phyloP scores from a whole-genome alignment of 2,113 vertebrate species.

The Sterrhoptilus dennistouni region DNA sequence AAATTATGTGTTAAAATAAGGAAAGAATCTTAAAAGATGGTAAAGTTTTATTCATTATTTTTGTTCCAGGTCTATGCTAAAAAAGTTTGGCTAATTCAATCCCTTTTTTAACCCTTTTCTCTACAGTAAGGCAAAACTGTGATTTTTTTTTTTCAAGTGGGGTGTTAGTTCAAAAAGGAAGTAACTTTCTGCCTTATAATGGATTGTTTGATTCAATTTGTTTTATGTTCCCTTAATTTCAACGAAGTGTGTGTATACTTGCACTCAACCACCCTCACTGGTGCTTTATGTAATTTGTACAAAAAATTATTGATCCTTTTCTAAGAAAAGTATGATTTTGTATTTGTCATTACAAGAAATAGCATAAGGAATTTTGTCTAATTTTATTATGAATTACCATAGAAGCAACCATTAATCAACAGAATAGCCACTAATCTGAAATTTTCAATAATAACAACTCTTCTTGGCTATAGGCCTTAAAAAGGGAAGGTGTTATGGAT shows the following conservation, averaged over 20 bases:
- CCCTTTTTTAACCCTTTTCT: background rate
- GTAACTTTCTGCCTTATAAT: background rate
- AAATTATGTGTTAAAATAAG: background rate
- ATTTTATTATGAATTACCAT: background rate
- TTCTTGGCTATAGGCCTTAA: background rate
- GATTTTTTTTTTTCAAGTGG: background rate
- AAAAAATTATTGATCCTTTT: background rate
- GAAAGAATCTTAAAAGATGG: background rate
- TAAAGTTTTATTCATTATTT: background rate
- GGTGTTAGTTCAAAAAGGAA: background rate
- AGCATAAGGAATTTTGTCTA: background rate
- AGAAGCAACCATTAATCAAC: background rate
- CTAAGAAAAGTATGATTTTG: background rate
- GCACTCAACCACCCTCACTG: background rate
- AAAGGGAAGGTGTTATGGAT: background rate
- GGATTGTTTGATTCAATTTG: background rate
- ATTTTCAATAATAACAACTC: background rate
- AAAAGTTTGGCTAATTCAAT: background rate
- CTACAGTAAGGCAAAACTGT: background rate
- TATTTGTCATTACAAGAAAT: background rate
- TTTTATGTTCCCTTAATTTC: background rate
- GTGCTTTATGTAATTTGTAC: background rate
- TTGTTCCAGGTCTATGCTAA: background rate
- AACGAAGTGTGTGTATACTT: background rate
- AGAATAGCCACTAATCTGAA: background rate